These are phyloP conservation scores for Clarias fuscus DNA, from an alignment of 2,797 vertebrate genomes.

Conservation along the genomic window DNA sequence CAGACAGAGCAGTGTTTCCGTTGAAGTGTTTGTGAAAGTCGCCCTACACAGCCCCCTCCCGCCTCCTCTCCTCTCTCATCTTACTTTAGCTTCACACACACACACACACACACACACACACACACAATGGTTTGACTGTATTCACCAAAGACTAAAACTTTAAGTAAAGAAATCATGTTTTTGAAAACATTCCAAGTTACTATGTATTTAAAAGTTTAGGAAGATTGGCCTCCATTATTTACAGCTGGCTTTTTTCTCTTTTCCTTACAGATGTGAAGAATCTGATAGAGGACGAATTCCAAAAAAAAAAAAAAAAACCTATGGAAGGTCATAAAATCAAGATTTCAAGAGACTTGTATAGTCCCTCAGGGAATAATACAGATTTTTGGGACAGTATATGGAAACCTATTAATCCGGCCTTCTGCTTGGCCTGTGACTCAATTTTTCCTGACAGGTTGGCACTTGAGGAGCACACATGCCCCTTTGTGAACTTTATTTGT, in stretches of 20 bases:
- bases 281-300: slow-evolving; percentile 27
- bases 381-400: slow-evolving; percentile 22
- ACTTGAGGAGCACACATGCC: slow-evolving; percentile 31
- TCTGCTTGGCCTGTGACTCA: slow-evolving; percentile 35
- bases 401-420: slow-evolving; percentile 23
- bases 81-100: too few relatives aligned
- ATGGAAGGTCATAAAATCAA: background rate
- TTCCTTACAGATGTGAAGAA: background rate
- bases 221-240: background rate
- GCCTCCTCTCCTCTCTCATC: too few relatives aligned
- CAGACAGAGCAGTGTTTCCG: too few relatives aligned
- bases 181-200: background rate
- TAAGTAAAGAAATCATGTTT: background rate
- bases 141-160: background rate
- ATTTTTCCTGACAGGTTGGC: slow-evolving; percentile 10
- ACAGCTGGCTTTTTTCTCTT: background rate
- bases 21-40: too few relatives aligned
- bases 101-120: too few relatives aligned
- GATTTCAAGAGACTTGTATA: background rate
- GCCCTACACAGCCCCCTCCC: too few relatives aligned
- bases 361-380: background rate
- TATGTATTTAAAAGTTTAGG: background rate
- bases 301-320: slow-evolving; percentile 23
- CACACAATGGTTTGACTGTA: too few relatives aligned
- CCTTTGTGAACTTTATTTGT: slow-evolving; percentile 38